Conservation (phyloP, 2,797 vertebrate species). For the Xenops minutus region DNA sequence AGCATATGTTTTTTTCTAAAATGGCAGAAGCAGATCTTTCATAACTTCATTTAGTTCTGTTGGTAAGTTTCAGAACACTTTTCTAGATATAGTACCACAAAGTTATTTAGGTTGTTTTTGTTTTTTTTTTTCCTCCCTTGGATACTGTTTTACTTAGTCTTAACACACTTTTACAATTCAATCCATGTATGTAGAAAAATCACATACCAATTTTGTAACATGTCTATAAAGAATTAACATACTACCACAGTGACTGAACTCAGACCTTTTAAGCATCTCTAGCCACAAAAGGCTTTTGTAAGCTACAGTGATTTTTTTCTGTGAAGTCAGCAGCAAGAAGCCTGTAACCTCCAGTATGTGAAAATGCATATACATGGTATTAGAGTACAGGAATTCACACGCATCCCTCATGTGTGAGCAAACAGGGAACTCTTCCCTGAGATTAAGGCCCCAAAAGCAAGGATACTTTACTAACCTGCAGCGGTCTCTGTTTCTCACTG, state of each 20-base stretch:
- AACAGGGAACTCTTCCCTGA: not conserved
- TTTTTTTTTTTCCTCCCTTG: not conserved
- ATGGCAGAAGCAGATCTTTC: conserved; percentile 35
- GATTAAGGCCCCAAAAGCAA: conserved; percentile 25
- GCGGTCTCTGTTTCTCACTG: conserved; percentile 97
- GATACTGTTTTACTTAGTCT: not conserved
- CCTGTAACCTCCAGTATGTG: not conserved
- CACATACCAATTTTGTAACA: not conserved
- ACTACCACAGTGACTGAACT: not conserved
- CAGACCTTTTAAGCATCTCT: conserved; percentile 8
- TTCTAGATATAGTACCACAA: not conserved
- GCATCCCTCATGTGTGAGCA: not conserved
- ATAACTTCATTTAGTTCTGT: conserved; percentile 13
- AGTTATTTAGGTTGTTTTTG: not conserved
- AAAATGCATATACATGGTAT: not conserved
- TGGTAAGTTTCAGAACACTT: conserved; percentile 13
- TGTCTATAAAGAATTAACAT: not conserved
- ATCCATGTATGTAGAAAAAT: not conserved
- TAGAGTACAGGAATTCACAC: not conserved
- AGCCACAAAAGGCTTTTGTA: conserved; percentile 15
- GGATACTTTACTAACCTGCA: conserved; percentile 88
- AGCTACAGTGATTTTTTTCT: not conserved
- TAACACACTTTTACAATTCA: conserved; percentile 36
- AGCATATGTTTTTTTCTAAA: conserved; percentile 19
- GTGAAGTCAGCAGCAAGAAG: not conserved